Evolutionary conservation across 2,113 vertebrate species (phyloP), one percentile per base, ranked within the genome.

Genomic region (Orientallactaga bullata): DNA sequence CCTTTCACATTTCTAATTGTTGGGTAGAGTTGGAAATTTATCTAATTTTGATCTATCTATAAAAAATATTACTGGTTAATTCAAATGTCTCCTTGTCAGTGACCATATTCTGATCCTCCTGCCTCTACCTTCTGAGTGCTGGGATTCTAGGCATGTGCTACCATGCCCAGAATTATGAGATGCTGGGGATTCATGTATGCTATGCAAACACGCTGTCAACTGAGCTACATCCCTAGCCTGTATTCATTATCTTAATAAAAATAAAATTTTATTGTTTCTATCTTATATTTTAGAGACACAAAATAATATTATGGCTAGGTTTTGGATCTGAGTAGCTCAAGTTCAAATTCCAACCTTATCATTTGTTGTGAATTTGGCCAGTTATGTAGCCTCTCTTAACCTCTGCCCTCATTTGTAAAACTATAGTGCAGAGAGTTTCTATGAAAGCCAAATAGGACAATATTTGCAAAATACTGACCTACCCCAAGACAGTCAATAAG

Each of bases 391-490:
- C 26, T 81, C 66, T 65, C 83, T 84, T 42, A 87, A 89, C 66
- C 24, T 69, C 68, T 87, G 76, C 42, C 65, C 58, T 96, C 66
- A 77, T 65, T 58, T 87, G 12, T 84, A 80, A 95, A 78, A 85
- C 63, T 68, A 69, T 23, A 74, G 80, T 85, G 90, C 79, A 93
- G 24, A 35, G 39, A 66, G 18, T 39, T 91, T 23, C 88, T 51
- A 3, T 77, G 21, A 92, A n/a, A 77, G 63, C 73, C 51, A 95
- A 93, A 42, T 68, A 85, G 74, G 89, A 73, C 61, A 86, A 51
- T 95, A 73, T 87, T 90, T 89, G 87, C 63, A 91, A 93, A 84
- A 35, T 63, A 28, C 18, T 88, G 89, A 80, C 83, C 93, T 47
- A 63, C 0, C 78, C 79, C 26, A 63, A 69, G 73, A 76, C 30